A percentile compares a stretch with the other conserved stretches of the same genome.
These are phyloP conservation scores for Scaptomyza reducta DNA, from an alignment of 2,888 invertebrate genomes.

Conservation along the genomic window DNA sequence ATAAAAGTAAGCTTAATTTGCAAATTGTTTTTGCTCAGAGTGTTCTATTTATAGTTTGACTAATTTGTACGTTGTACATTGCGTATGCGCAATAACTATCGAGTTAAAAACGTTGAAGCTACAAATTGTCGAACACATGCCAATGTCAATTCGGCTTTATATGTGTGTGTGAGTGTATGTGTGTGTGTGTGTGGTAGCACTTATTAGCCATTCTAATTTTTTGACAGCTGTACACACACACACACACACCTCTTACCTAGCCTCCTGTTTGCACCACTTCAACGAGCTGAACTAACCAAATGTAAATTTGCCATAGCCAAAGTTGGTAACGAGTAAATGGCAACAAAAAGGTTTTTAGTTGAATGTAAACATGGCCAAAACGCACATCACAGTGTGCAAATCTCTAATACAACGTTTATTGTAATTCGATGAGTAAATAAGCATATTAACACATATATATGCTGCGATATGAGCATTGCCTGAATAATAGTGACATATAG, in stretches of 20 bases:
- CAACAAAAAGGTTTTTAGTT: slow-evolving; percentile 23
- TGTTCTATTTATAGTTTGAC: slow-evolving; percentile 45
- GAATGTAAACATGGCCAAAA: slow-evolving; percentile 25
- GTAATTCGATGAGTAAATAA: slow-evolving; percentile 67
- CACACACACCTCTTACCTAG: background rate
- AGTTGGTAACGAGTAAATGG: slow-evolving; percentile 3
- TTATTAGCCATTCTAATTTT: slow-evolving; percentile 37
- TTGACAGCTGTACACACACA: slow-evolving; percentile 12
- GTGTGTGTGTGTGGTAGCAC: background rate
- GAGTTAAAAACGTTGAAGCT: background rate
- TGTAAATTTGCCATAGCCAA: slow-evolving; percentile 28
- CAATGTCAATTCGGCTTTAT: slow-evolving; percentile 19
- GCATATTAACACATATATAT: slow-evolving; percentile 31
- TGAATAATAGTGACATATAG: slow-evolving; percentile 28
- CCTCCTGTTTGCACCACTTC: too few relatives aligned
- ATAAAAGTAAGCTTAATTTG: too few relatives aligned
- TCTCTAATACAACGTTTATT: slow-evolving; percentile 61
- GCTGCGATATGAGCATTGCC: slow-evolving; percentile 22
- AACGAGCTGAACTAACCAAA: slow-evolving; percentile 30
- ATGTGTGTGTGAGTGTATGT: background rate
- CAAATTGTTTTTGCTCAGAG: too few relatives aligned
- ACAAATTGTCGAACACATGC: slow-evolving; percentile 14
- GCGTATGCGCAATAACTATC: slow-evolving; percentile 63
- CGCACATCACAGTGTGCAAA: slow-evolving; percentile 31
- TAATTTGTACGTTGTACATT: slow-evolving; percentile 41